Base-by-base conservation (phyloP, 2,113 vertebrate genomes). In the Hyperopisus bebe region DNA sequence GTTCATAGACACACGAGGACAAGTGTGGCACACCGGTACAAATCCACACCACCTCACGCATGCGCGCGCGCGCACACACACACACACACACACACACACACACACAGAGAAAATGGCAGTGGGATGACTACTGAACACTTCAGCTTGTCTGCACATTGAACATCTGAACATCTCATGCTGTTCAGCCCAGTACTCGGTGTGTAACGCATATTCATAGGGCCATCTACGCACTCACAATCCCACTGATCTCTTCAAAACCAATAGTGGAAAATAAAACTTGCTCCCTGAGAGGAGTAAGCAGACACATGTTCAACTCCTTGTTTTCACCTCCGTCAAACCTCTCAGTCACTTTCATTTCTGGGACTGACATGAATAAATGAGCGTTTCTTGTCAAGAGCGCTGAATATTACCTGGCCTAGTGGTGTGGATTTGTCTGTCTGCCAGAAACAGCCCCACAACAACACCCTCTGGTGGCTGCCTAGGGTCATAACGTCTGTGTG, bases 391-490 rank as follows among this genome's bases (percentile, higher is more conserved):
- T 31, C 10, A 27, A 70, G 27, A 44, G n/a, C 77, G 58, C 8
- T 88, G 39, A 17, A 27, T 58, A 35, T 21, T 74, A 66, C 55
- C 42, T 27, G 55, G n/a, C 21, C 39, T 27, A 74, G 66, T 89
- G 50, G 31, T 58, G 86, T 51, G 48, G 27, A 48, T 51, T 31
- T 53, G 48, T 53, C 46, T 50, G 48, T 50, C 44, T 42, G 74
- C 8, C 15, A 42, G 2, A 51, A 7, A 53, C 27, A 19, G 48
- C 15, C 27, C 31, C 0, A 39, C 11, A 47, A 15, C 91, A 66
- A 2, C 47, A 42, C 35, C 66, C 53, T 93, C 89, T 90, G 91
- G 82, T 84, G 82, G 82, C 9, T 0, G 44, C 44, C 35, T 42
- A 15, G 31, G 35, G 35, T 4, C 13, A 42, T 17, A 17, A 77